Conservation (phyloP, 2,113 vertebrate genomes). For the Phalacrocorax pelagicus region DNA sequence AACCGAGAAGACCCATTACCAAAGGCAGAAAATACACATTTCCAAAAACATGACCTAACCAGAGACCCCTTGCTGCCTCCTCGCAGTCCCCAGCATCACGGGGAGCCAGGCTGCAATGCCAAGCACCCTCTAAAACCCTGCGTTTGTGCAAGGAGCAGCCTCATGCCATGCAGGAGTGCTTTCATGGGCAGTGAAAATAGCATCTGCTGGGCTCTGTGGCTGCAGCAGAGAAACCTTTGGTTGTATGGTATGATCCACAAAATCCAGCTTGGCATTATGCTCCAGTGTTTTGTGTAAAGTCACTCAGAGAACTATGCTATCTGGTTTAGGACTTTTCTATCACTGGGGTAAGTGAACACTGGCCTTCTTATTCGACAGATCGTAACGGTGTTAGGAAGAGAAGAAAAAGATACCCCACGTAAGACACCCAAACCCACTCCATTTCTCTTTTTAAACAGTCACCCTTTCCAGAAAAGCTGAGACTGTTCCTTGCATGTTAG, state of each 20-base stretch:
- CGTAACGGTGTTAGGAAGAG: neutral
- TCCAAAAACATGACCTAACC: neutral
- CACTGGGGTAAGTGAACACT: neutral
- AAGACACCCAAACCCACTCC: neutral
- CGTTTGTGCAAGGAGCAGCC: rapidly evolving
- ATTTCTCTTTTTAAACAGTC: neutral
- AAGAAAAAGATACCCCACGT: neutral
- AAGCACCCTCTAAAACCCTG: neutral
- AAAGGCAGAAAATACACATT: neutral
- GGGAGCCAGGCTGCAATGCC: neutral
- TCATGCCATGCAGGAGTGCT: neutral
- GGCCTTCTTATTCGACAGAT: neutral
- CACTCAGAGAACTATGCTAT: neutral
- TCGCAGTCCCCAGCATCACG: rapidly evolving
- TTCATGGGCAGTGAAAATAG: neutral
- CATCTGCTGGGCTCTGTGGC: neutral
- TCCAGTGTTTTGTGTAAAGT: neutral
- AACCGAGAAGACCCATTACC: neutral
- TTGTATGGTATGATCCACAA: neutral
- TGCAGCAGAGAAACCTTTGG: neutral
- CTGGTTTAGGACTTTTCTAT: neutral
- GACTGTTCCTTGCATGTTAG: neutral
- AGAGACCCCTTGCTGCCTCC: rapidly evolving
- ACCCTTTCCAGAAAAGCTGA: neutral
- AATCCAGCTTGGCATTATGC: neutral